These are phyloP conservation scores for Chaetodon trifasciatus DNA, from an alignment of 2,797 vertebrate genomes.

Conservation along the genomic window DNA sequence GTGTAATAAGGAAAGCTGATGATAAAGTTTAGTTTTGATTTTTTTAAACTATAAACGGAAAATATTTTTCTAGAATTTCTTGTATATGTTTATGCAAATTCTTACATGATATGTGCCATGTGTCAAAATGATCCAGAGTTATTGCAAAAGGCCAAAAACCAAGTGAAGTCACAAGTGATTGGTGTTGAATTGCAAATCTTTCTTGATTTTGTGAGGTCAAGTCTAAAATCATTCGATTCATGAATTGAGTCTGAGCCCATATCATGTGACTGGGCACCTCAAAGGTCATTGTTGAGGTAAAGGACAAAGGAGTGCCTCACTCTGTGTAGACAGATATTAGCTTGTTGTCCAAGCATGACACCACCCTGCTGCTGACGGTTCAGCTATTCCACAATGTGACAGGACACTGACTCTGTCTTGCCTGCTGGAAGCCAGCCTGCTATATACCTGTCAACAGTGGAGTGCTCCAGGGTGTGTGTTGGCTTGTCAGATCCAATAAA, in stretches of 20 bases:
- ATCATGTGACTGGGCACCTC: not conserved
- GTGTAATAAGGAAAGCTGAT: not conserved
- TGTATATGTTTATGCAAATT: not conserved
- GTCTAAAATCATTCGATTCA: not conserved
- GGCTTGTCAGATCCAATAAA: constrained; percentile 36
- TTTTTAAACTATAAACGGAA: no score
- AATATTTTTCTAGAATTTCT: not conserved
- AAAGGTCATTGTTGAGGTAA: not conserved
- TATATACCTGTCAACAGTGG: constrained; percentile 30
- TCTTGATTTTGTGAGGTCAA: not conserved
- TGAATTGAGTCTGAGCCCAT: not conserved
- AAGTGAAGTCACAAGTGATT: not conserved
- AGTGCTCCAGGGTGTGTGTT: constrained; percentile 29
- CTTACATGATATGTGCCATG: not conserved
- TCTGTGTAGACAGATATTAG: not conserved
- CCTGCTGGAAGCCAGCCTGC: constrained; percentile 15
- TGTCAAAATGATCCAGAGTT: not conserved
- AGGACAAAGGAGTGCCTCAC: not conserved
- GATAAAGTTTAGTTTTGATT: no score
- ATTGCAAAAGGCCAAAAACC: not conserved
- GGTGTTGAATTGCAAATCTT: not conserved
- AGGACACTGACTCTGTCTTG: constrained; percentile 10
- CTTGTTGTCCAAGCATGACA: not conserved
- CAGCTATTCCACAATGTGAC: constrained; percentile 12
- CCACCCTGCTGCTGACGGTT: not conserved